phyloP scores from a whole-genome alignment of 2,888 invertebrate species.

The Lochmaea crataegi region DNA sequence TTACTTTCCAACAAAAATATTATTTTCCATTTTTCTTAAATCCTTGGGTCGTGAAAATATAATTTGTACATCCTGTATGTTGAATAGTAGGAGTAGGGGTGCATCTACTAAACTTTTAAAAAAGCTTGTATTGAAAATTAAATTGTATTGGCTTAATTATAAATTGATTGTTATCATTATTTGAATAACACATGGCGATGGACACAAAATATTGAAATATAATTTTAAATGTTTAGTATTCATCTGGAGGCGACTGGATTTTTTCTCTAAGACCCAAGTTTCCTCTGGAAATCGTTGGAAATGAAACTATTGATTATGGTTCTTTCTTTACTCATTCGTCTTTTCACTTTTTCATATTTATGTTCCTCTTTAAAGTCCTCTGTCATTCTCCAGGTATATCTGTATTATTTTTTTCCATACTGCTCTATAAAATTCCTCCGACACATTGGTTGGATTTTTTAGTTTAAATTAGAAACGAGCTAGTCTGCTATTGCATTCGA shows the following conservation, averaged over 20 bases:
- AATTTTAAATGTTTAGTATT: background rate
- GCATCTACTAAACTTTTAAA: conserved; percentile 3
- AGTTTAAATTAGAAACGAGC: too few species aligned
- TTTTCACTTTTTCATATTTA: too few species aligned
- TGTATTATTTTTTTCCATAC: too few species aligned
- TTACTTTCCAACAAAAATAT: conserved; percentile 1
- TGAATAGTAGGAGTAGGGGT: conserved; percentile 7
- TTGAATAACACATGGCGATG: background rate
- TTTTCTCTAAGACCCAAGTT: background rate
- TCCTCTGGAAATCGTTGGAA: too few species aligned
- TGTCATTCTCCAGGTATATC: too few species aligned
- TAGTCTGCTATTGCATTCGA: too few species aligned
- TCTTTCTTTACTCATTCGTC: too few species aligned
- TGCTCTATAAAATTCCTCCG: too few species aligned
- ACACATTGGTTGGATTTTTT: too few species aligned
- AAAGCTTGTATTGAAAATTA: conserved; percentile 6
- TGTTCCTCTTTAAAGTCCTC: too few species aligned
- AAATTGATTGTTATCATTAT: background rate
- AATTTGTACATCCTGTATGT: conserved; percentile 15
- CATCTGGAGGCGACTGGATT: background rate
- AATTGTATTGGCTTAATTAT: background rate
- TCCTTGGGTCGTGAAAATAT: background rate
- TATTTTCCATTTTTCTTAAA: background rate
- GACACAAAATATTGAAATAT: background rate
- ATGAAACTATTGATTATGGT: too few species aligned